Percentiles rank a stretch among this genome's conserved stretches.
phyloP scores from a whole-genome alignment of 2,113 vertebrate species.

The Scomber colias region DNA sequence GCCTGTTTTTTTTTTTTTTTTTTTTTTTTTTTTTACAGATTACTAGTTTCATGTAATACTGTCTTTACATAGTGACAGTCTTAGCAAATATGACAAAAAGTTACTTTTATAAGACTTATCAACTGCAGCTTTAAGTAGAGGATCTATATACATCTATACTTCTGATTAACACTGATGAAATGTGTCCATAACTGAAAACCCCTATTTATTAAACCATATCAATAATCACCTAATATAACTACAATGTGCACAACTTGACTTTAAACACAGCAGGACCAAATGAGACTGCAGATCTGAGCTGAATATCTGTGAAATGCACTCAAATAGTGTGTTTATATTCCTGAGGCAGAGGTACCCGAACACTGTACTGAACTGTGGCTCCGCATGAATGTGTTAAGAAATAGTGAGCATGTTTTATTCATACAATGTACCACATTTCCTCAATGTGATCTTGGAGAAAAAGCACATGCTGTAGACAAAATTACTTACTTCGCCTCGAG shows the following conservation, averaged over 20 bases:
- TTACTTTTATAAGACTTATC: no score
- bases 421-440: constrained; percentile 32
- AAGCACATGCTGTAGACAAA: constrained; percentile 35
- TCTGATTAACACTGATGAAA: not conserved
- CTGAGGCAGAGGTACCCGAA: constrained; percentile 41
- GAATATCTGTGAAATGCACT: constrained; percentile 37
- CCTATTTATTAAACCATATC: not conserved
- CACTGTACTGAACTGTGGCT: constrained; percentile 41
- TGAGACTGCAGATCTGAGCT: constrained; percentile 14
- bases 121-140: not conserved
- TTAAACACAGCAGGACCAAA: not conserved
- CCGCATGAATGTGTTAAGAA: constrained; percentile 51
- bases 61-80: no score
- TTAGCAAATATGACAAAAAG: no score
- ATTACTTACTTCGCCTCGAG: constrained; percentile 30
- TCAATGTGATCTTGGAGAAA: constrained; percentile 28
- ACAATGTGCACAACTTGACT: not conserved
- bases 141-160: not conserved
- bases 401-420: constrained; percentile 69
- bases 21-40: no score
- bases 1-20: no score
- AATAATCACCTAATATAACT: not conserved
- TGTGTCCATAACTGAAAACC: not conserved
- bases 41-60: no score
- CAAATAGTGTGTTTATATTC: constrained; percentile 50